Base-by-base conservation (phyloP, 2,113 vertebrate species). In the Hucho hucho region DNA sequence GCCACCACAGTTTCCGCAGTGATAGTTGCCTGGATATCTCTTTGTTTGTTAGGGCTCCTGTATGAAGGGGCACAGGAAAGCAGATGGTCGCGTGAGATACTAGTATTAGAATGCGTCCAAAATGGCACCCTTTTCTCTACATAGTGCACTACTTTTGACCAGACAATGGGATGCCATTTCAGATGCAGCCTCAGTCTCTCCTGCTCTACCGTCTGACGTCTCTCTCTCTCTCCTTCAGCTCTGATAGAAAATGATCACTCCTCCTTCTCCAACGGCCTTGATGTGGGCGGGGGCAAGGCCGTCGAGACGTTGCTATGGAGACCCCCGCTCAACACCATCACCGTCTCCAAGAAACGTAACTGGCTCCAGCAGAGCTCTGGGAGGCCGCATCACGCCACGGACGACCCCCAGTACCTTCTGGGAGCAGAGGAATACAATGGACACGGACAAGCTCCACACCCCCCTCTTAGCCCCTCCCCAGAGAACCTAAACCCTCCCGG, bases 271-370 rank as follows among this genome's bases (percentile, higher is more conserved):
- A 87, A 78, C 83, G 83, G 93, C 84, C 89, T 89, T 74, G 89
- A 92, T 90, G 82, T 89, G 90, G 79, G 80, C 87, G 77, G 86
- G 81, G 32, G 29, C 20, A 69, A 46, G n/a, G 81, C 82, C 70
- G 78, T 69, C 0, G 92, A 92, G 79, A 82, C 79, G 59, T 68
- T 82, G 43, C 88, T 82, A 71, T 91, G 1, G 90, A 91, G 84
- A 77, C 81, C 79, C 0, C 92, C 91, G 72, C 85, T 89, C 80
- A 97, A 95, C 88, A 95, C 91, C 91, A 99, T 99, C 75, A 99
- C 98, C 0, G 98, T 99, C 72, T 98, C 97, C 49, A 99, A 99
- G 89, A 99, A 99, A 81, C 96, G 96, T 67, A 98, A 95, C 88
- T 99, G 98, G 98, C 90, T 99, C n/a, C 95, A 96, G 90, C 98